Percentiles rank a stretch among this genome's conserved stretches.
phyloP scores from a whole-genome alignment of 1,140 invertebrate genomes.

The Drosophila sucinea region DNA sequence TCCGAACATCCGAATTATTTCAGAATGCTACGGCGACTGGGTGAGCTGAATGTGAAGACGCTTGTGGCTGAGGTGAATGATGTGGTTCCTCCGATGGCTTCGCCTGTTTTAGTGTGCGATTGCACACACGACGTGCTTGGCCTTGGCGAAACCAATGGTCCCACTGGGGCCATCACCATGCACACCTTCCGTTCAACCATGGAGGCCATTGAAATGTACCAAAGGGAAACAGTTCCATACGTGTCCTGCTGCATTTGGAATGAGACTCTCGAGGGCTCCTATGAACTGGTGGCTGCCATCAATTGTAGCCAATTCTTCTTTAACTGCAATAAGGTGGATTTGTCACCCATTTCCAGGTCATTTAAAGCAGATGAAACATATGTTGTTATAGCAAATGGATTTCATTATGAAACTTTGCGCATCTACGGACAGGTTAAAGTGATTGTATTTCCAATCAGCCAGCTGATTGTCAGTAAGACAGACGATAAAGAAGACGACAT shows the following conservation, averaged over 20 bases:
- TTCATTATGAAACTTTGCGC: slow-evolving; percentile 66
- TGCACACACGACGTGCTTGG: slow-evolving; percentile 42
- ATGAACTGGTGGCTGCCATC: slow-evolving; percentile 57
- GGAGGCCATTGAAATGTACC: slow-evolving; percentile 49
- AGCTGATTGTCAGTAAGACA: neutral
- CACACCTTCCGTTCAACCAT: slow-evolving; percentile 45
- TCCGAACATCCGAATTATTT: slow-evolving; percentile 19
- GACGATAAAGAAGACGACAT: neutral
- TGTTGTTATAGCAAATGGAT: slow-evolving; percentile 29
- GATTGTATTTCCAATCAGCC: slow-evolving; percentile 66
- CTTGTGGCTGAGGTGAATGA: slow-evolving; percentile 22
- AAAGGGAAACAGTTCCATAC: slow-evolving; percentile 35
- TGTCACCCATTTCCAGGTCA: slow-evolving; percentile 23
- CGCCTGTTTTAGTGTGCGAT: slow-evolving; percentile 52
- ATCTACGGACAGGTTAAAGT: slow-evolving; percentile 33
- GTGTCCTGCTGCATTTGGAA: slow-evolving; percentile 57
- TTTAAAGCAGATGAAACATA: neutral
- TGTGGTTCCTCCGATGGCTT: neutral
- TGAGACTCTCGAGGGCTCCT: slow-evolving; percentile 51
- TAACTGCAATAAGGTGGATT: slow-evolving; percentile 55
- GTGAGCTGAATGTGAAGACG: slow-evolving; percentile 29
- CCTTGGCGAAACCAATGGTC: neutral
- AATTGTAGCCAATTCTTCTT: slow-evolving; percentile 43
- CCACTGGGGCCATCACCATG: slow-evolving; percentile 49
- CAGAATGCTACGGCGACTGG: neutral